Conservation (phyloP, 2,888 invertebrate genomes). For the Cecidostiba fungosa region DNA sequence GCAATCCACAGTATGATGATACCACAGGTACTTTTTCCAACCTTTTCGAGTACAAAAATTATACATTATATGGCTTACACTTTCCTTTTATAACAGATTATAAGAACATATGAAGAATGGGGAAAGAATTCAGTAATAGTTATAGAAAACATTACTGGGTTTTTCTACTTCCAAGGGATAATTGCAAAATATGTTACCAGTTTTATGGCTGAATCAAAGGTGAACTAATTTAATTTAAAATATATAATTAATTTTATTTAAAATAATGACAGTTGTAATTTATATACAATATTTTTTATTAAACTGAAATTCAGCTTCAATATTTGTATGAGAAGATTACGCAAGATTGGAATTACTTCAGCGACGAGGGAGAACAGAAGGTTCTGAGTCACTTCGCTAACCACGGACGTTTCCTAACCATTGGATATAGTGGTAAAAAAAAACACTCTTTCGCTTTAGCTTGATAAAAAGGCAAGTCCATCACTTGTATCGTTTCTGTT, state of each 20-base stretch:
- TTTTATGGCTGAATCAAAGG: conserved; percentile 15
- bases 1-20: not conserved
- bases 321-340: conserved; percentile 32
- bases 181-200: conserved; percentile 5
- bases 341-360: conserved; percentile 30
- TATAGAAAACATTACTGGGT: conserved; percentile 33
- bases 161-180: conserved; percentile 29
- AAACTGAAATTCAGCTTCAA: conserved; percentile 7
- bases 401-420: conserved; percentile 11
- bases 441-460: conserved; percentile 35
- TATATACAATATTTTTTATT: not conserved
- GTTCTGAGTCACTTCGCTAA: not conserved
- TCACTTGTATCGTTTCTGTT: conserved; percentile 15
- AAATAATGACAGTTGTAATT: not conserved
- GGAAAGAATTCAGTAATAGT: conserved; percentile 36
- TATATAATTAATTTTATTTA: no score
- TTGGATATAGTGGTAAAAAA: conserved; percentile 42
- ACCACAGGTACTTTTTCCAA: conserved; percentile 18
- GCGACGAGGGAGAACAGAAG: not conserved
- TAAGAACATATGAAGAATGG: conserved; percentile 30
- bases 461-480: conserved; percentile 32
- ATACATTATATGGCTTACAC: not conserved
- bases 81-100: not conserved
- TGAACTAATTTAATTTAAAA: no score
- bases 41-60: not conserved